Evolutionary conservation across 2,797 vertebrate genomes (phyloP), one percentile per base, ranked within the genome.

Genomic region (Sylvilagus floridanus): DNA sequence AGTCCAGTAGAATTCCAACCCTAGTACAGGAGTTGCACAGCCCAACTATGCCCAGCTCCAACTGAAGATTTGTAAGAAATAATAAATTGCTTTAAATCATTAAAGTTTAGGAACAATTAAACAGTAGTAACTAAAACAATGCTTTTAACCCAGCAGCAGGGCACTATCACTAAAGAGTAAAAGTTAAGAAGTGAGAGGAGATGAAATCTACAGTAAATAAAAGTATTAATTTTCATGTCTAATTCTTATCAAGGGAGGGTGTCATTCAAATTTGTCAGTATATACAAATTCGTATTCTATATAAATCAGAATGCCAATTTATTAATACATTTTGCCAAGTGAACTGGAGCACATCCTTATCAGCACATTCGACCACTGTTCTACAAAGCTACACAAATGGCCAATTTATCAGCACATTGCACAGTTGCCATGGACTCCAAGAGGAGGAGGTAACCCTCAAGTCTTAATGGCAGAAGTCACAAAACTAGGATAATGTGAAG

Each of bases 271-370:
- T 90, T 50, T 66, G 62, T 71, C 75, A 79, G 22, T 83, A 77
- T 30, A 54, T 12, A 3, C 22, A 78, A 69, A 90, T 87, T 32
- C 78, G 71, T 69, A 54, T 5, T 83, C 47, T 73, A 28, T 30
- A 75, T 92, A 95, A 89, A 57, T 57, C 24, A 91, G 50, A 83
- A 78, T 72, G 19, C 2, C 30, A 81, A 32, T 35, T 86, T 71
- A 57, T 14, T 82, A 77, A 72, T 28, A 28, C 22, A 37, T 54
- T 86, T 83, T 71, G 26, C 4, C n/a, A 60, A 62, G 16, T 82
- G 35, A 93, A 65, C 28, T 69, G 47, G 17, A 79, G 52, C 42
- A 81, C n/a, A 26, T 65, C 82, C 68, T 68, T n/a, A 4, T 86
- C 52, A 84, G 28, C 26, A 89, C 10, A 77, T 65, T 87, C 19